phyloP scores from a whole-genome alignment of 1,140 invertebrate species.

The Protaetia brevitarsis region DNA sequence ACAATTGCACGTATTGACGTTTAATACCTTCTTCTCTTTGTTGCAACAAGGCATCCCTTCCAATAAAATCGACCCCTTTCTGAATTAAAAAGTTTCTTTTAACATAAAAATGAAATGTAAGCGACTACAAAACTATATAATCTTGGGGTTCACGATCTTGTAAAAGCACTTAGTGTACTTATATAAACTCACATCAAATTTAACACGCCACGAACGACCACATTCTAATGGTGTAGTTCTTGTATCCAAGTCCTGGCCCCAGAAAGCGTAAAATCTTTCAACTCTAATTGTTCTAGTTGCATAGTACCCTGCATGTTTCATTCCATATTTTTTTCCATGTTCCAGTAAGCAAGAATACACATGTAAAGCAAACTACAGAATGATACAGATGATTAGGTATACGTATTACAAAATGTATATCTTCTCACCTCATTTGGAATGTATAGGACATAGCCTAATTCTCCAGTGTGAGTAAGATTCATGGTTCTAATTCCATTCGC shows the following conservation, averaged over 20 bases:
- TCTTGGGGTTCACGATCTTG: no score
- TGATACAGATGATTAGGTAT: conserved; percentile 7
- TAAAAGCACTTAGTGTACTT: no score
- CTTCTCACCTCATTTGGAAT: conserved; percentile 88
- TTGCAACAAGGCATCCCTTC: conserved; percentile 79
- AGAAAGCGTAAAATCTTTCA: conserved; percentile 97
- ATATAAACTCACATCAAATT: conserved; percentile 78
- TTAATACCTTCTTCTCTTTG: conserved; percentile 85
- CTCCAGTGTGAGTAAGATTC: conserved; percentile 96
- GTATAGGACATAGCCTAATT: conserved; percentile 95
- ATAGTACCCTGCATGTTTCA: conserved; percentile 91
- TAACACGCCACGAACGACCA: conserved; percentile 91
- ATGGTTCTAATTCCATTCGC: conserved; percentile 91
- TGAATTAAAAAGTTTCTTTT: conserved; percentile 46
- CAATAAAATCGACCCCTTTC: conserved; percentile 89
- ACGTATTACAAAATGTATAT: background rate
- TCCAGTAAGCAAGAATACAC: conserved; percentile 89
- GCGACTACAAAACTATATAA: background rate
- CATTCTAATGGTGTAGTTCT: conserved; percentile 95
- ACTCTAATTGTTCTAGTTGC: conserved; percentile 83
- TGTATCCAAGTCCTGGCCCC: conserved; percentile 96
- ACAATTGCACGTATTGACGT: conserved; percentile 86
- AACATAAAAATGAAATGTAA: conserved; percentile 2
- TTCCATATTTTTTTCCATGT: conserved; percentile 86
- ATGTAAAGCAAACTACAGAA: conserved; percentile 85